Base-by-base conservation (phyloP, 2,113 vertebrate species). In the Toxostoma redivivum region DNA sequence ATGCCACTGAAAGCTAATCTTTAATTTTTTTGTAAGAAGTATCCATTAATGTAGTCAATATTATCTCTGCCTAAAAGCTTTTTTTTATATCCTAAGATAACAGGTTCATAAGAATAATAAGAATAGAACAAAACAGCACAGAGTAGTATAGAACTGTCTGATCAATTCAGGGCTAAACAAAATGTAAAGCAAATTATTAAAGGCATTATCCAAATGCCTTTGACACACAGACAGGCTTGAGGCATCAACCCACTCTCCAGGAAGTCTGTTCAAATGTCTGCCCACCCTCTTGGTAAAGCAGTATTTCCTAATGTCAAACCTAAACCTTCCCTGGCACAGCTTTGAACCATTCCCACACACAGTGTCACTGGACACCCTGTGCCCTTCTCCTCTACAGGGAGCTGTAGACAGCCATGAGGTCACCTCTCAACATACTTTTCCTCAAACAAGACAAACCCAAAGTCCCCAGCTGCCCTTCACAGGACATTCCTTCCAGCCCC, bases 391-490 rank as follows among this genome's bases (percentile, higher is more conserved):
- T 79, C 42, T 7, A 9, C 66, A 33, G 35, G 35, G 89, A 60
- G 48, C 58, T 64, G 12, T 6, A 62, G 24, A 44, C 22, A 81
- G 24, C 51, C 21, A 28, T 7, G 33, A 88, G 20, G 65, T 61
- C 1, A 2, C 15, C 42, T 25, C n/a, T 79, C 57, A 66, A 22
- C 12, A 25, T 58, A 17, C n/a, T 67, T 31, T 82, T 47, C 67
- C 54, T 58, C 54, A 60, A 80, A 22, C 10, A 17, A 50, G 44
- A 60, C 10, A 69, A 81, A n/a, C 10, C 14, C n/a, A 7, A 30
- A 81, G 33, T 62, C 31, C 54, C 56, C 18, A 47, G 54, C 20
- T 0, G 0, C 51, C 66, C 57, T 51, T 72, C 48, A 58, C 0
- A 31, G 66, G 25, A 56, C 38, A 35, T 53, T 16, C 15, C 20